Percentiles rank a stretch among this genome's conserved stretches.
These are phyloP conservation scores for Pachypeltis micranthus DNA, from an alignment of 1,140 invertebrate species.

Conservation along the genomic window DNA sequence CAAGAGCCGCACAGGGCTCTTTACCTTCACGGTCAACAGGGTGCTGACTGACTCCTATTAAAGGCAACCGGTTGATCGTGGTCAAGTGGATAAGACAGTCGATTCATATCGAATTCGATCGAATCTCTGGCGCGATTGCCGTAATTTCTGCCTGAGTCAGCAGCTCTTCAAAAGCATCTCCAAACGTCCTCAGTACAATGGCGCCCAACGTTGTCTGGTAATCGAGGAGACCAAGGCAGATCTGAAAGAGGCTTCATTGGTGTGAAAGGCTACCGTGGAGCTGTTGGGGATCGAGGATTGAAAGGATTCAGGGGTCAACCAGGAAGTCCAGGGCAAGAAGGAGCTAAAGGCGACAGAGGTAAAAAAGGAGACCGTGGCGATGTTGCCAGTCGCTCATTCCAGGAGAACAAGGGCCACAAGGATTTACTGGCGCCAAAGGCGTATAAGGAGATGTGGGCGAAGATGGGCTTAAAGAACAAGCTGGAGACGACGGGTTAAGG, in stretches of 20 bases:
- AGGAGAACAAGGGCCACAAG: constrained; percentile 46
- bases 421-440: constrained; percentile 58
- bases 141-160: too few relatives aligned
- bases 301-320: constrained; percentile 31
- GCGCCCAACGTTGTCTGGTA: too few relatives aligned
- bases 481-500: constrained; percentile 50
- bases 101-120: too few relatives aligned
- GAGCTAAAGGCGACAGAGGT: constrained; percentile 50
- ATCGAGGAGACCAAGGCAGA: constrained; percentile 30
- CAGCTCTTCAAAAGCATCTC: too few relatives aligned
- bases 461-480: constrained; percentile 52
- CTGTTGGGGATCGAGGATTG: constrained; percentile 22
- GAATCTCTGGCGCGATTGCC: too few relatives aligned
- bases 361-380: constrained; percentile 45
- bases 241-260: constrained; percentile 17
- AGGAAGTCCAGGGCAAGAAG: constrained; percentile 42
- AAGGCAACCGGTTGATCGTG: too few relatives aligned
- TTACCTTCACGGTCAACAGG: too few relatives aligned
- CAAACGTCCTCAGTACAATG: too few relatives aligned
- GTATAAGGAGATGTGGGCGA: constrained; percentile 42
- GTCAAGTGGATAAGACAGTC: too few relatives aligned
- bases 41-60: too few relatives aligned
- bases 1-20: too few relatives aligned
- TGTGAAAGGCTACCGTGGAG: constrained; percentile 27
- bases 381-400: constrained; percentile 30